Conservation (phyloP, 2,888 invertebrate species). For the Hoplodrina ambigua region DNA sequence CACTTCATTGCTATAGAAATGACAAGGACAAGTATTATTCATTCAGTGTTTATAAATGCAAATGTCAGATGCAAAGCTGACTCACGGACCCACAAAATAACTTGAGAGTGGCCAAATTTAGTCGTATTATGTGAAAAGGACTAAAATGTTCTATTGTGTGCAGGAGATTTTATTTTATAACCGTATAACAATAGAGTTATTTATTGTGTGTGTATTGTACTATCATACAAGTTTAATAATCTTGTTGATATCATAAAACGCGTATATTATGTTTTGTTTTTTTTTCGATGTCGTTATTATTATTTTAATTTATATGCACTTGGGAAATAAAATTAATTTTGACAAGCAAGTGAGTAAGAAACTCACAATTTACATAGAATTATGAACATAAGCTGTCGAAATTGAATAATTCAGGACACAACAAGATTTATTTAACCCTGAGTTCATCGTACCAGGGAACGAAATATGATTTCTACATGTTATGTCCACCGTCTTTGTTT, state of each 20-base stretch:
- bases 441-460: too few species aligned
- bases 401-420: neutral
- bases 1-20: neutral
- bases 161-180: conserved; percentile 8
- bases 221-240: too few species aligned
- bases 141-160: conserved; percentile 18
- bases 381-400: neutral
- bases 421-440: too few species aligned
- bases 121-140: neutral
- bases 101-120: too few species aligned
- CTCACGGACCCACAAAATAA: too few species aligned
- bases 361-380: neutral
- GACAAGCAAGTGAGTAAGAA: neutral
- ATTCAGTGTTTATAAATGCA: neutral
- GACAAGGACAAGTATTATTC: neutral
- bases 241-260: neutral
- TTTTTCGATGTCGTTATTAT: neutral
- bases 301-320: neutral
- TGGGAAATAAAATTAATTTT: neutral
- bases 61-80: neutral
- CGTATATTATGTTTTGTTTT: neutral
- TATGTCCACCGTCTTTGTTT: too few species aligned
- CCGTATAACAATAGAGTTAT: neutral
- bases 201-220: neutral
- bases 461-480: too few species aligned